phyloP scores from a whole-genome alignment of 2,113 vertebrate genomes.

The Pollimyrus isidori region DNA sequence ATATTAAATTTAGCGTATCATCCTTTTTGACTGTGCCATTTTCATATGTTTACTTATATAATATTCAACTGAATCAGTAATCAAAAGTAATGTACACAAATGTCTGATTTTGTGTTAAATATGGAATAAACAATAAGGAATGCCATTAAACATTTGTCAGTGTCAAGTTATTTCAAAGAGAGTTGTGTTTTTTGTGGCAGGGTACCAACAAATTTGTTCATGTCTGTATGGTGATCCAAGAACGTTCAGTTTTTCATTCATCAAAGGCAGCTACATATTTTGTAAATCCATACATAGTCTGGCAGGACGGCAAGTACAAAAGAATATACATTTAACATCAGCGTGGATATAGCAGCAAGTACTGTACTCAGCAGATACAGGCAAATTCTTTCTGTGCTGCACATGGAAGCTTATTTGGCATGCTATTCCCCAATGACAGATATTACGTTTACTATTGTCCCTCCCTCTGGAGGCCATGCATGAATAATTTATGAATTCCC shows the following conservation, averaged over 20 bases:
- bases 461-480: slow-evolving; percentile 30
- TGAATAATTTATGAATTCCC: slow-evolving; percentile 90
- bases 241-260: not conserved
- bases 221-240: not conserved
- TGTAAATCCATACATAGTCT: not conserved
- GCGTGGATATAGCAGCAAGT: not conserved
- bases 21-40: too few relatives aligned
- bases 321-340: not conserved
- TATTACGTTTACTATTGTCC: not conserved
- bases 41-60: too few relatives aligned
- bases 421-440: not conserved
- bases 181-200: too few relatives aligned
- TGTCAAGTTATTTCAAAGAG: too few relatives aligned
- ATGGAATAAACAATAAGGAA: too few relatives aligned
- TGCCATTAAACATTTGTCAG: too few relatives aligned
- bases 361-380: not conserved
- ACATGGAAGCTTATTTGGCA: not conserved
- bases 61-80: too few relatives aligned
- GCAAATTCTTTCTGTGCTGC: not conserved
- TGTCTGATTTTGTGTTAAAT: too few relatives aligned
- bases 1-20: too few relatives aligned
- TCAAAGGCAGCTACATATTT: not conserved
- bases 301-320: not conserved
- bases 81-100: too few relatives aligned
- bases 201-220: too few relatives aligned